Evolutionary conservation across 1,140 invertebrate genomes (phyloP), one percentile per base, ranked within the genome.

Genomic region (Plodia interpunctella): DNA sequence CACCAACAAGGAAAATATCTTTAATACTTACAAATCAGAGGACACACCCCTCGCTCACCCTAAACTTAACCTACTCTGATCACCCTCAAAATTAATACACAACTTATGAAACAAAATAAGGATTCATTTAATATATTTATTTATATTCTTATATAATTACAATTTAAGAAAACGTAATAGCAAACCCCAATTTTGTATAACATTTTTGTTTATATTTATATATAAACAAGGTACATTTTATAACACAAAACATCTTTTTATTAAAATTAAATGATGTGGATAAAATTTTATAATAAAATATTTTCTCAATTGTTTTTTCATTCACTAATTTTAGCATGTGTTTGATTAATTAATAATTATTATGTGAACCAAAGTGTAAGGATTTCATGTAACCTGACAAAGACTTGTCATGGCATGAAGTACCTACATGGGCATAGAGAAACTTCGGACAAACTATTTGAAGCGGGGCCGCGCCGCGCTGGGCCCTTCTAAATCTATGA

Each of bases 21-120:
- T 72, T 68, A 57, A 80, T 85, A 88, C 86, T 87, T 87, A 88
- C 85, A 85, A 83, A 80, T 25, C 20, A 73, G 76, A 65, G 71
- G 72, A 73, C 72, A 75, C 80, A 79, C 78, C 72, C 67, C 71
- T 65, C 60, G 65, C 59, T 70, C 70, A 70, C 68, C 72, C 70
- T 84, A 79, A 80, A 32, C 9, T 32, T 70, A 66, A 71, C 35
- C 8, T 44, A 44, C 10, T 17, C 38, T 44, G 38, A 44, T 13
- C 38, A 44, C n/a, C 38, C 38, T 15, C 10, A 4, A 2, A 35
- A 35, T 1, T 35, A 13, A 44, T 44, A 44, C 38, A 44, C 38
- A 44, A n/a, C 5, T 15, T 15, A 44, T 2, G 1, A 44, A 4
- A 44, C 38, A 44, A 44, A 15, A 17, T 17, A 44, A 44, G 38